Evolutionary conservation across 2,113 vertebrate species (phyloP).

Genomic region (Phyllostomus discolor): DNA sequence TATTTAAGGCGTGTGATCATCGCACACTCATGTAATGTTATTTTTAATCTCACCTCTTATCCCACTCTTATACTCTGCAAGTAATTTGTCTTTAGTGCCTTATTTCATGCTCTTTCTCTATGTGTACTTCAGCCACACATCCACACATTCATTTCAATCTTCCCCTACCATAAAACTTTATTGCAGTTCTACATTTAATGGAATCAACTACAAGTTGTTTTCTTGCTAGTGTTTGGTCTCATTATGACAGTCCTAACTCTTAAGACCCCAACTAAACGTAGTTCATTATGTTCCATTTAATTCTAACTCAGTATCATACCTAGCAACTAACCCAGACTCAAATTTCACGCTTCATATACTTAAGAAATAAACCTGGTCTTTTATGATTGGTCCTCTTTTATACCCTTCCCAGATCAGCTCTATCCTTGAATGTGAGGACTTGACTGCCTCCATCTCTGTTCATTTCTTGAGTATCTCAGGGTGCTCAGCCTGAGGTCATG

Average conservation of each 20-base stretch:
- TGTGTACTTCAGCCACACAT: not conserved
- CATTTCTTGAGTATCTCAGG: not conserved
- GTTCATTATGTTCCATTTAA: conserved; percentile 10
- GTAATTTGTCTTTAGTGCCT: not conserved
- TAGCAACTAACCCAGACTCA: not conserved
- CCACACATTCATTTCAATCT: not conserved
- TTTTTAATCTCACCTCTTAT: conserved; percentile 27
- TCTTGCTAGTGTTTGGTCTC: conserved; percentile 13
- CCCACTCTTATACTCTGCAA: not conserved
- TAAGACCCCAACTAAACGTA: not conserved
- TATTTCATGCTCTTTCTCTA: not conserved
- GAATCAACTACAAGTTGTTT: not conserved
- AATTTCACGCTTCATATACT: not conserved
- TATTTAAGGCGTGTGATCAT: conserved; percentile 24
- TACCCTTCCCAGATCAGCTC: not conserved
- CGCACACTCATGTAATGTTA: not conserved
- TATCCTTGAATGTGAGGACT: not conserved
- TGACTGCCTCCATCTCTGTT: not conserved
- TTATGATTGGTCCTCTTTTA: not conserved
- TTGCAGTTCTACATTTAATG: not conserved
- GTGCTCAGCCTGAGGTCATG: not conserved
- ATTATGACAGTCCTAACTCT: conserved; percentile 3
- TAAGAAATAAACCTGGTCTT: not conserved
- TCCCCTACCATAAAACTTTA: not conserved
- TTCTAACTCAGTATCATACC: not conserved